Evolutionary conservation across 2,113 vertebrate species (phyloP), one percentile per base, ranked within the genome.

Genomic region (Anoplopoma fimbria): DNA sequence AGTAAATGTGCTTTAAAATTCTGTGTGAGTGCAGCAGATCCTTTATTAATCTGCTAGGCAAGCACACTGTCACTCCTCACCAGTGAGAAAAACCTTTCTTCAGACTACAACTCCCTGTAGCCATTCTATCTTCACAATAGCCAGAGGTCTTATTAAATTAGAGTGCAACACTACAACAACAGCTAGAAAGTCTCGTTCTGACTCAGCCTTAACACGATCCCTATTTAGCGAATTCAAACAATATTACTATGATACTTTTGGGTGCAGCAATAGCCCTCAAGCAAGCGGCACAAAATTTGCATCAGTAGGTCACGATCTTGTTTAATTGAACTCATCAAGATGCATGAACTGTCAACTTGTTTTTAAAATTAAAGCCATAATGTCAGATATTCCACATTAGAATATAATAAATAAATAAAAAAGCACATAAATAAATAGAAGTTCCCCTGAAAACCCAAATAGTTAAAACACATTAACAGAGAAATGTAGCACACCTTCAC

Each of bases 71-170:
- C 76, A 82, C 53, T 65, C 45, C 47, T 53, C 36, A 31, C 38
- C 71, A 62, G 34, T 57, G 19, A 34, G 64, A 72, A 72, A 57
- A 57, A 49, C 33, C 53, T 14, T 61, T 58, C 55, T 70, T 81
- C n/a, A 55, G 55, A 55, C 33, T 34, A 27, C 40, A 58, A 49
- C 75, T 83, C 51, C 69, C 63, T 45, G 64, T 12, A 61, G 75
- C 75, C 34, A 40, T 75, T 72, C 23, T 68, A 60, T 65, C 47
- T 36, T 55, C 71, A 79, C 74, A 73, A 77, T 62, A 74, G 73
- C 82, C 53, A 75, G 49, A 77, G 69, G 82, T 77, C 69, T 29
- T 77, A 45, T 51, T 78, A 83, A 75, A 90, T 85, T 65, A 77
- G 29, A 42, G 62, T 36, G 31, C 51, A 63, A 58, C 65, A 9